Conservation (phyloP, 2,888 invertebrate species). For the Apotomis capreana region DNA sequence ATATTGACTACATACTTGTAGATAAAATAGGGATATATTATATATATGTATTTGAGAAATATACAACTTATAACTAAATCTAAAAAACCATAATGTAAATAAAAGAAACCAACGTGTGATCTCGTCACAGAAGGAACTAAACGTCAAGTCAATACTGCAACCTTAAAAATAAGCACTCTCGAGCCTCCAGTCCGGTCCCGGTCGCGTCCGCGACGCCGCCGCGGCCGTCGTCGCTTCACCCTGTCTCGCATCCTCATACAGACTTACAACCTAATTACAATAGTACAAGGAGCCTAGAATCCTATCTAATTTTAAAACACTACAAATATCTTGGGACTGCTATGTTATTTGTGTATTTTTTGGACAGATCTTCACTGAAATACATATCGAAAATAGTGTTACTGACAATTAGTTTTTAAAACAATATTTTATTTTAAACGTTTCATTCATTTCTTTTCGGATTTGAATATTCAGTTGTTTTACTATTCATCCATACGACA, state of each 20-base stretch:
- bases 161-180: conserved; percentile 55
- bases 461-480: conserved; percentile 14
- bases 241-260: conserved; percentile 49
- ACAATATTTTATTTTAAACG: conserved; percentile 22
- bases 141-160: conserved; percentile 71
- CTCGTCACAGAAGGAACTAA: conserved; percentile 61
- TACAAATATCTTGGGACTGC: conserved; percentile 53
- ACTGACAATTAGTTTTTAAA: conserved; percentile 57
- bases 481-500: conserved; percentile 20
- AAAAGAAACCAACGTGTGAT: conserved; percentile 40
- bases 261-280: conserved; percentile 49
- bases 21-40: conserved; percentile 41
- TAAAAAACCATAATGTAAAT: conserved; percentile 40
- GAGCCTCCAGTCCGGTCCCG: conserved; percentile 45
- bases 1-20: conserved; percentile 40
- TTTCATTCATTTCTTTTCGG: not conserved
- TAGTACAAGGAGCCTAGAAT: conserved; percentile 49
- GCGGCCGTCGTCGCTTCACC: conserved; percentile 43
- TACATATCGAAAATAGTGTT: conserved; percentile 56
- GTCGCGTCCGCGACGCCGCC: conserved; percentile 14
- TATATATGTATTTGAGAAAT: conserved; percentile 45
- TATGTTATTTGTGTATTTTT: conserved; percentile 56
- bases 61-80: conserved; percentile 56
- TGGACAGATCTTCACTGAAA: conserved; percentile 76
- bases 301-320: conserved; percentile 55